Conservation (phyloP, 1,140 invertebrate species). For the Lordiphosa mommai region DNA sequence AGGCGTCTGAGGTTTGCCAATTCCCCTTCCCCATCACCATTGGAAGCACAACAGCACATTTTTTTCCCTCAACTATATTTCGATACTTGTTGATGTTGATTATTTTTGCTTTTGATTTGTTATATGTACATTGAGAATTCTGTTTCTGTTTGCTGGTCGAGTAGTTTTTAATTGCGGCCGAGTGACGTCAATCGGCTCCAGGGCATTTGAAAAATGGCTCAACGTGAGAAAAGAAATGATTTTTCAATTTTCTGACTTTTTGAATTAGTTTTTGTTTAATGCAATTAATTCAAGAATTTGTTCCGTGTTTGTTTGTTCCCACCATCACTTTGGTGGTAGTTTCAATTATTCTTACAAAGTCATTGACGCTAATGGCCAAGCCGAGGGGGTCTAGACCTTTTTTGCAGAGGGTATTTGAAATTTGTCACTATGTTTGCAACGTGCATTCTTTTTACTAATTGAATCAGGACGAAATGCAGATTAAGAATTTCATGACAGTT, state of each 20-base stretch:
- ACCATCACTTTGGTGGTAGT: slow-evolving; percentile 18
- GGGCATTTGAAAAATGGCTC: slow-evolving; percentile 30
- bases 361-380: slow-evolving; percentile 57
- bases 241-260: slow-evolving; percentile 54
- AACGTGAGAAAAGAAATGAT: slow-evolving; percentile 52
- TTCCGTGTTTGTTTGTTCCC: slow-evolving; percentile 16
- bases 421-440: slow-evolving; percentile 9
- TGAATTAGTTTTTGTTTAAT: slow-evolving; percentile 75
- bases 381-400: not conserved
- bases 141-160: slow-evolving; percentile 41
- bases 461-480: no score
- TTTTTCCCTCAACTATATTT: slow-evolving; percentile 8
- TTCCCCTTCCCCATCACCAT: not conserved
- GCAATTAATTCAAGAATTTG: slow-evolving; percentile 64
- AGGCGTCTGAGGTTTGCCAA: not conserved
- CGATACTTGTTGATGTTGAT: slow-evolving; percentile 5
- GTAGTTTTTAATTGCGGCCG: slow-evolving; percentile 68
- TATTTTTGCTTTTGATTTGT: slow-evolving; percentile 42
- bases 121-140: slow-evolving; percentile 35
- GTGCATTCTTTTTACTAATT: slow-evolving; percentile 2
- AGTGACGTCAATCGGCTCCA: slow-evolving; percentile 60
- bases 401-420: no score
- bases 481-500: no score
- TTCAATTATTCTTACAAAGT: slow-evolving; percentile 42
- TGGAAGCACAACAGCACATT: not conserved